Conservation (phyloP, 2,113 vertebrate genomes). For the Cyanoramphus novaezelandiae region DNA sequence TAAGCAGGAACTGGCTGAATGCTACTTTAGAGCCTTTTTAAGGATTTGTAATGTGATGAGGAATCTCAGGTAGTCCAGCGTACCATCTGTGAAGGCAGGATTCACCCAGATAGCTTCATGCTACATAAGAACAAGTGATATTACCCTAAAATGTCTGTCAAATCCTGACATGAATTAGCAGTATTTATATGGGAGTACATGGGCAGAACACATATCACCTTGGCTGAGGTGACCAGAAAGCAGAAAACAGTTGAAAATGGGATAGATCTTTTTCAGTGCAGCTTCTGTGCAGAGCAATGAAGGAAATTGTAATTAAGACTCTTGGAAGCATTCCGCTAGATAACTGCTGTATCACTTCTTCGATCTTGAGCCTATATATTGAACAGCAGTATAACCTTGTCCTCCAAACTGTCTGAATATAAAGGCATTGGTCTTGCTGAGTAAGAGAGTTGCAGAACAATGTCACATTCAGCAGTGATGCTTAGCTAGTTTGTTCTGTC, state of each 20-base stretch:
- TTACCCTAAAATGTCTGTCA: background rate
- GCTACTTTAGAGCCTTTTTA: background rate
- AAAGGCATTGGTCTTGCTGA: background rate
- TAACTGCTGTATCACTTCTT: background rate
- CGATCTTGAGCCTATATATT: background rate
- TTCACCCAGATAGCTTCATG: background rate
- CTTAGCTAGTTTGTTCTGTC: background rate
- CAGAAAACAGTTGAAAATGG: background rate
- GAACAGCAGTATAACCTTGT: background rate
- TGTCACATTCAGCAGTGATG: background rate
- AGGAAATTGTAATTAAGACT: slow-evolving; percentile 22
- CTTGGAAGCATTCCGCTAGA: slow-evolving; percentile 21
- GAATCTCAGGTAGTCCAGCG: background rate
- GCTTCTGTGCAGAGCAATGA: background rate
- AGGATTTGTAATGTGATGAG: background rate
- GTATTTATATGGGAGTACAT: background rate
- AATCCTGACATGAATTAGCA: background rate
- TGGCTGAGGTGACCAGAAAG: background rate
- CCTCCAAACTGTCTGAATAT: background rate
- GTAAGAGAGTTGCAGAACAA: background rate
- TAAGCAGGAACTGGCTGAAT: background rate
- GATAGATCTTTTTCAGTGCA: background rate
- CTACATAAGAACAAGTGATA: background rate
- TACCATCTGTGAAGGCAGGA: background rate
- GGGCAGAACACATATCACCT: background rate